phyloP scores from a whole-genome alignment of 2,113 vertebrate genomes.

The Glareola pratincola region DNA sequence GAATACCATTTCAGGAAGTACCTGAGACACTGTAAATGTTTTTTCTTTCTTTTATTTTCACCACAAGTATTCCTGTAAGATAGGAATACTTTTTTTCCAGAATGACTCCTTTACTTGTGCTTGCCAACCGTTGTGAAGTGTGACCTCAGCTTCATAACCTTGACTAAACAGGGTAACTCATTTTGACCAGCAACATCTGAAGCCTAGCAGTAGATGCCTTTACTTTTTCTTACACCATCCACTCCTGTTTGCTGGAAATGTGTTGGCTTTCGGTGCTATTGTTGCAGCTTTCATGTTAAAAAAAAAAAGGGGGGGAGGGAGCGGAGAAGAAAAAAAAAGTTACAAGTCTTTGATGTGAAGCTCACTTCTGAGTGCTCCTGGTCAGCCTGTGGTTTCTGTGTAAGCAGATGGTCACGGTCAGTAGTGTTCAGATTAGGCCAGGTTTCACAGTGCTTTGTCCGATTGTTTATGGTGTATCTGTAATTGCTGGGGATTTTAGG shows the following conservation, averaged over 20 bases:
- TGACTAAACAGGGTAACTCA: slow-evolving; percentile 1
- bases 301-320: too few species aligned
- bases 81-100: background rate
- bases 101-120: background rate
- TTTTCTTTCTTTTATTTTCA: slow-evolving; percentile 10
- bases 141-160: slow-evolving; percentile 6
- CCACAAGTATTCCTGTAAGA: background rate
- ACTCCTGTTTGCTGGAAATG: background rate
- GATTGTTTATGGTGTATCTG: background rate
- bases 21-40: slow-evolving; percentile 33
- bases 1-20: slow-evolving; percentile 50
- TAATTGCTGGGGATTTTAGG: background rate
- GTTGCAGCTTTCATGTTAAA: background rate
- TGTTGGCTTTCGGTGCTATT: background rate
- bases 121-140: background rate
- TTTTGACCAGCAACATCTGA: background rate
- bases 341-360: background rate
- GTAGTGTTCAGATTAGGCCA: background rate
- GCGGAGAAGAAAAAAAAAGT: background rate
- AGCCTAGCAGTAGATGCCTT: background rate
- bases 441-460: slow-evolving; percentile 21
- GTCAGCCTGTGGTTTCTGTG: background rate
- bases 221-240: background rate
- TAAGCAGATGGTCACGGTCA: slow-evolving; percentile 13
- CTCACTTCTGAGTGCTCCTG: background rate